Base-by-base conservation (phyloP, 2,113 vertebrate genomes). In the Corythornis vintsioides region DNA sequence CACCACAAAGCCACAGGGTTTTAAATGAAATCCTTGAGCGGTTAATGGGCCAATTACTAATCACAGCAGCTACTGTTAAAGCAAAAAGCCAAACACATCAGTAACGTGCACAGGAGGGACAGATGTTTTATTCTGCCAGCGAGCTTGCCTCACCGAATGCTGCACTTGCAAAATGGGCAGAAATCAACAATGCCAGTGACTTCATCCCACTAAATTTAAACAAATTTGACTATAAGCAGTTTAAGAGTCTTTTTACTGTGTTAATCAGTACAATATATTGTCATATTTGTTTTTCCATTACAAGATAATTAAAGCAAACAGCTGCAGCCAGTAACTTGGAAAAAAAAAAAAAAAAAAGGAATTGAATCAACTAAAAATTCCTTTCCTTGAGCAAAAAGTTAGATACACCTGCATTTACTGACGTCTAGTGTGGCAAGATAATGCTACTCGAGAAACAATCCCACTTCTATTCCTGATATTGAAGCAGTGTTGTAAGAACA, bases 241-340 rank as follows among this genome's bases (percentile, higher is more conserved):
- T 72, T 59, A 84, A 86, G 77, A 42, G 28, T 42, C 28, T 85
- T 63, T 75, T 52, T 13, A 7, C 28, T 43, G 15, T 31, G 38
- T 45, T 86, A 50, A 50, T 76, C 7, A 2, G 63, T 28, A 20
- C 57, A 66, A 12, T 1, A 2, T 11, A 24, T 22, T 57, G 22
- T 66, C 63, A n/a, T 78, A 38, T 45, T 82, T 82, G 25, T 1
- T 86, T 73, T 69, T 20, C 33, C 48, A 72, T 75, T 83, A 59
- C 38, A 83, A 76, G 55, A n/a, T 52, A 93, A 92, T 92, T 76
- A 83, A 87, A 66, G 45, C 56, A 67, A 94, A 84, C 7, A 72
- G n/a, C 1, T 0, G 33, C 24, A 82, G 59, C 12, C 42, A 52
- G 4, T 63, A 79, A 52, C n/a, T 40, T 60, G 31, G 33, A 9